Evolutionary conservation across 2,113 vertebrate genomes (phyloP), one percentile per base, ranked within the genome.

Genomic region (Zosterops pallidus): DNA sequence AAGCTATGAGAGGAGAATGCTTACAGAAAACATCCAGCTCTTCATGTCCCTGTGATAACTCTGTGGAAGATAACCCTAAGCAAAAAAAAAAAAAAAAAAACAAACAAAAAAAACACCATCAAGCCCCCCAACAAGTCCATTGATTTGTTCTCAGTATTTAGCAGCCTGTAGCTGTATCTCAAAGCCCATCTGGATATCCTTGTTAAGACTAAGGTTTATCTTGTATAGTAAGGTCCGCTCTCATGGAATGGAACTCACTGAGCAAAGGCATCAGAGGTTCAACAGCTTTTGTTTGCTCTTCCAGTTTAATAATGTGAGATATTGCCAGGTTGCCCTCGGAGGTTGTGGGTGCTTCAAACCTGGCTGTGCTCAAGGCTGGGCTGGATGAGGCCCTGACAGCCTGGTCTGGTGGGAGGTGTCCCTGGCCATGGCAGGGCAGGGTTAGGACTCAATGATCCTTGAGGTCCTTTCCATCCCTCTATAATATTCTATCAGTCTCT

Each of bases 401-500:
- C 29, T 69, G n/a, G 8, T 19, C n/a, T 31, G 41, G 24, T 68
- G 62, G 9, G 29, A 89, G 62, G 10, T 33, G 59, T 57, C 24
- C 42, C 42, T 64, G 17, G 22, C 26, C 11, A 12, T 2, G 11
- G 41, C 56, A 29, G 31, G 8, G 16, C 37, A 49, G 19, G 15
- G 16, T 16, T 7, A 28, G 53, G 6, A 19, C 35, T 55, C 37
- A 2, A 1, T 15, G 21, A 14, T 20, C 63, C 50, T 16, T 20
- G 26, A 35, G 41, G 9, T 31, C 11, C 29, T 14, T 63, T 63
- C 71, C 56, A 37, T 5, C 25, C 35, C 56, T 70, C 37, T 39
- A 39, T 39, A 23, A 0, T 35, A 2, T 42, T 31, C 39, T 4
- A 0, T 7, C 24, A 41, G 19, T 35, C 25, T 52, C 9, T 37